Percentiles rank a stretch among this genome's conserved stretches.
Evolutionary conservation across 2,797 vertebrate species (phyloP).

Genomic region (Geotrypetes seraphini): DNA sequence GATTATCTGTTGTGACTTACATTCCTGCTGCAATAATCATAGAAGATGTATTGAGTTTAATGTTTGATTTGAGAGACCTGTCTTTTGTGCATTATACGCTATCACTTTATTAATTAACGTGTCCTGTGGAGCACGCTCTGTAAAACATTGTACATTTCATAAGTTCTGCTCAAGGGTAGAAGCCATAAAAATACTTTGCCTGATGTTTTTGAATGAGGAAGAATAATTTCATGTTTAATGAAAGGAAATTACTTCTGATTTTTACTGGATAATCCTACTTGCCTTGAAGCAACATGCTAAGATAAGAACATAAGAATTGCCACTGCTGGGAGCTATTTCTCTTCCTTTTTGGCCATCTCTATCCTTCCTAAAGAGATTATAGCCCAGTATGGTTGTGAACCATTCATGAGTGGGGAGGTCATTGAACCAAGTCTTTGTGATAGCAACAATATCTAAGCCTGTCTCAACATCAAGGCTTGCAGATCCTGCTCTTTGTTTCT

Average conservation of each 20-base stretch:
- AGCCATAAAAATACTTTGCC: conserved; percentile 1
- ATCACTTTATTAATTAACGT: background rate
- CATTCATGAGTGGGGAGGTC: too few relatives aligned
- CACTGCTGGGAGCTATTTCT: too few relatives aligned
- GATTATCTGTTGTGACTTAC: background rate
- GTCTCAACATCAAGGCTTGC: too few relatives aligned
- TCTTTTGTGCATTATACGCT: background rate
- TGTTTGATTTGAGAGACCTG: background rate
- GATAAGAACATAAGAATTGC: too few relatives aligned
- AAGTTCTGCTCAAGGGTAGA: background rate
- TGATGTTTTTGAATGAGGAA: conserved; percentile 11
- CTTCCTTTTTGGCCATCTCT: too few relatives aligned
- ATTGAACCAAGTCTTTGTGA: too few relatives aligned
- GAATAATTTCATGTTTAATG: conserved; percentile 1
- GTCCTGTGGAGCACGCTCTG: background rate
- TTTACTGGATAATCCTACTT: conserved; percentile 12
- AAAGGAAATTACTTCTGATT: conserved; percentile 13
- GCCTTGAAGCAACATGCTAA: conserved; percentile 22
- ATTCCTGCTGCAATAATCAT: background rate
- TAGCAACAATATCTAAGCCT: too few relatives aligned
- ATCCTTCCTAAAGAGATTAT: too few relatives aligned
- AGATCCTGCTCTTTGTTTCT: too few relatives aligned
- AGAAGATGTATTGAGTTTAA: background rate
- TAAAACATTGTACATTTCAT: conserved; percentile 1
- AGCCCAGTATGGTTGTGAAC: too few relatives aligned